Evolutionary conservation across 2,888 invertebrate genomes (phyloP).

Genomic region (Aproaerema taeniolella): DNA sequence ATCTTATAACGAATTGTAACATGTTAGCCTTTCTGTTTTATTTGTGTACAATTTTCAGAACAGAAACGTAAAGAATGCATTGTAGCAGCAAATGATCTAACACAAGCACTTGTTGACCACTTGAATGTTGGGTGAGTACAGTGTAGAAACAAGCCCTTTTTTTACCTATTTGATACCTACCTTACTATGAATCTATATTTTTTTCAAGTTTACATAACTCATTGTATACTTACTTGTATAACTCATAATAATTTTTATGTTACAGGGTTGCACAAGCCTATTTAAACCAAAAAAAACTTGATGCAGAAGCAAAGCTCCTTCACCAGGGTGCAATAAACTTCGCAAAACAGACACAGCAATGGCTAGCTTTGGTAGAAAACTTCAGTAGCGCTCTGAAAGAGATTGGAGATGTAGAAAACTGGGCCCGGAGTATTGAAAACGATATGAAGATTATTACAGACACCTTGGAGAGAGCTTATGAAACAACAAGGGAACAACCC

Average conservation of each 20-base stretch:
- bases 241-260: conserved; percentile 21
- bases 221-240: background rate
- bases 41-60: too few species aligned
- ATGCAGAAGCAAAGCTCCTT: conserved; percentile 97
- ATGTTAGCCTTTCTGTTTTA: too few species aligned
- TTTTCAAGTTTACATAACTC: background rate
- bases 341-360: conserved; percentile 97
- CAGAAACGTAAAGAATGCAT: conserved; percentile 95
- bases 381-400: conserved; percentile 94
- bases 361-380: conserved; percentile 94
- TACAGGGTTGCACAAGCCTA: conserved; percentile 97
- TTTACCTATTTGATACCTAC: too few species aligned
- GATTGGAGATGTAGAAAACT: conserved; percentile 98
- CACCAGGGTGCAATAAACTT: conserved; percentile 96
- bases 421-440: conserved; percentile 97
- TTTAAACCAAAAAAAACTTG: conserved; percentile 97
- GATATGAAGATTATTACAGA: conserved; percentile 96
- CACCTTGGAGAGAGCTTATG: conserved; percentile 95
- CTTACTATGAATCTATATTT: background rate
- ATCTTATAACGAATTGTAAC: too few species aligned
- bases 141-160: too few species aligned
- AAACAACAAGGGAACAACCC: conserved; percentile 77
- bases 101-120: conserved; percentile 96
- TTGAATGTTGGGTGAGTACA: conserved; percentile 96
- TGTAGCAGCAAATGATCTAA: conserved; percentile 93